A percentile compares a stretch with the other conserved stretches of the same genome.
These are phyloP conservation scores for Choristoneura fumiferana DNA, from an alignment of 1,140 invertebrate genomes.

Conservation along the genomic window DNA sequence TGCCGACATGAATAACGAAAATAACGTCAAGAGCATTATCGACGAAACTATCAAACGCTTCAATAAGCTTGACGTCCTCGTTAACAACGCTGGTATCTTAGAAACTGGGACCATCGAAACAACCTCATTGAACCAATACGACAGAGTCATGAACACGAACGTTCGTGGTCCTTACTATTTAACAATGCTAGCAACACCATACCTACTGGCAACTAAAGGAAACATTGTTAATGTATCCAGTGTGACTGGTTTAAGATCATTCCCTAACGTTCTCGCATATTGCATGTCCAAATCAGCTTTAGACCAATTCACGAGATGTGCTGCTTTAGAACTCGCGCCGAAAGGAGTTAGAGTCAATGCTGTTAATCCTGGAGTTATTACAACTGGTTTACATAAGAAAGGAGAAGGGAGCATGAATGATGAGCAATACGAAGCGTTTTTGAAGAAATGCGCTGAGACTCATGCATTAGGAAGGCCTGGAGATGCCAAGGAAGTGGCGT, in stretches of 20 bases:
- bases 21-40: slow-evolving; percentile 81
- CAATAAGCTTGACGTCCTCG: slow-evolving; percentile 83
- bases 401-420: slow-evolving; percentile 83
- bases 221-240: slow-evolving; percentile 91
- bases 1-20: slow-evolving; percentile 84
- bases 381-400: slow-evolving; percentile 87
- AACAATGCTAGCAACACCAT: slow-evolving; percentile 86
- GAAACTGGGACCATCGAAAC: slow-evolving; percentile 86
- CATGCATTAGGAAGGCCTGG: slow-evolving; percentile 89
- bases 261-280: slow-evolving; percentile 84
- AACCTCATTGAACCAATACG: slow-evolving; percentile 85
- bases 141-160: slow-evolving; percentile 87
- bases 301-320: slow-evolving; percentile 89
- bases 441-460: slow-evolving; percentile 85
- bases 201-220: slow-evolving; percentile 85
- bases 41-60: slow-evolving; percentile 79
- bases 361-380: slow-evolving; percentile 87
- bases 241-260: slow-evolving; percentile 86
- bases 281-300: slow-evolving; percentile 90
- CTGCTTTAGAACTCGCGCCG: slow-evolving; percentile 83
- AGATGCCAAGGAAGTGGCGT: slow-evolving; percentile 85
- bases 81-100: slow-evolving; percentile 87
- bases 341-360: slow-evolving; percentile 88
- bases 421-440: slow-evolving; percentile 83
- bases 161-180: slow-evolving; percentile 86